Evolutionary conservation across 2,113 vertebrate genomes (phyloP), one percentile per base, ranked within the genome.

Genomic region (Sphaerodactylus townsendi): DNA sequence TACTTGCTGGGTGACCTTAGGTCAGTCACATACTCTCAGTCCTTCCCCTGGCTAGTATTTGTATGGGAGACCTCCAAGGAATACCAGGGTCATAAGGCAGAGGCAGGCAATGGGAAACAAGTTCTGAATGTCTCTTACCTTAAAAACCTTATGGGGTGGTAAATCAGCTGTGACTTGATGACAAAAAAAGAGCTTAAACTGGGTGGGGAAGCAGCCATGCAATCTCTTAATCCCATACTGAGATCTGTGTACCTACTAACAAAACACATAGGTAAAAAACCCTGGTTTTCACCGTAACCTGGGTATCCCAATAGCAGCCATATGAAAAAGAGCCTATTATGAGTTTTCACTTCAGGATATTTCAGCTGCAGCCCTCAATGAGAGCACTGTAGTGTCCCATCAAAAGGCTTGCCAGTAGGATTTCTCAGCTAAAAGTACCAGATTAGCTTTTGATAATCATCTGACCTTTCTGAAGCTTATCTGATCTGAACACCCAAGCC

Each of bases 391-490:
- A 30, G 33, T 73, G 48, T 86, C 21, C 53, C 35, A 7, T 30
- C 75, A 80, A 88, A 25, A 84, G 28, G 88, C 25, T 10, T 56
- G 70, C 64, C 65, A 87, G 3, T 74, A 89, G 85, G 68, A 85
- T 93, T 93, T 88, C 56, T 87, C 25, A 48, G 30, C 39, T 71
- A 87, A 82, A 74, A 30, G 21, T 4, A 83, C 1, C 1, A 33
- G 48, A 89, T 10, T 30, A 82, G 48, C 82, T 79, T 64, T 28
- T 84, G 53, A 88, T 62, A 92, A 82, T 1, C 39, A 23, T 65
- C 50, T 91, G 90, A 89, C 77, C 76, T 93, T 91, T 74, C 44
- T 86, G 78, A 28, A 86, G 77, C n/a, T 86, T 90, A 82, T 33
- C 84, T 86, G 90, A 89, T 88, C 21, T 53, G 56, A 81, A 91